A percentile compares a stretch with the other conserved stretches of the same genome.
Evolutionary conservation across 2,113 vertebrate species (phyloP).

Genomic region (Euleptes europaea): DNA sequence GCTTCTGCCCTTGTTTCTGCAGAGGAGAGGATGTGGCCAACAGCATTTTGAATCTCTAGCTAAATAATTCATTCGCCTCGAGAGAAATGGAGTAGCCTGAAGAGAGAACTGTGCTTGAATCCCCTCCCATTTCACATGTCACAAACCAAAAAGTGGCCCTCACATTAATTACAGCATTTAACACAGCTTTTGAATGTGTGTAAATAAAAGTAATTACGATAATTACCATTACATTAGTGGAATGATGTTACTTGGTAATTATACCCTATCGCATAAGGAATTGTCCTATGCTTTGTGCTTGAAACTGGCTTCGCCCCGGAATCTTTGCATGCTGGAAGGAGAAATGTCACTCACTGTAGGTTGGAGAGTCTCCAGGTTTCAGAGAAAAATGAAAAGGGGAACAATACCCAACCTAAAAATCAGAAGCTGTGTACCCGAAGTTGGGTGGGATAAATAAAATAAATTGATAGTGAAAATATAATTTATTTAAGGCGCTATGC

Average conservation of each 20-base stretch:
- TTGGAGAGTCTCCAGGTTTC: not conserved
- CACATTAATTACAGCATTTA: conserved; percentile 53
- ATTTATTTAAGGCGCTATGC: too few species aligned
- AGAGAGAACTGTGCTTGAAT: conserved; percentile 20
- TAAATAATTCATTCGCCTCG: conserved; percentile 9
- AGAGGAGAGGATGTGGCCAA: not conserved
- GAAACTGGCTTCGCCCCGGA: conserved; percentile 1
- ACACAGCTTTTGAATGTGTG: conserved; percentile 40
- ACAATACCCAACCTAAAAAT: too few species aligned
- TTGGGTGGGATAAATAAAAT: too few species aligned
- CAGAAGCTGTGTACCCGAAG: too few species aligned
- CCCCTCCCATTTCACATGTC: conserved; percentile 29
- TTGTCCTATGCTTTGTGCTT: conserved; percentile 8
- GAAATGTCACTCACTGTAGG: not conserved
- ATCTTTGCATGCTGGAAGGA: not conserved
- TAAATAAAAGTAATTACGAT: conserved; percentile 61
- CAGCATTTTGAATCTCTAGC: conserved; percentile 14
- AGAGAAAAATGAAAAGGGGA: too few species aligned
- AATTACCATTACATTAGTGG: conserved; percentile 52
- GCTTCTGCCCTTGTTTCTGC: not conserved
- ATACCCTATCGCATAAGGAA: conserved; percentile 36
- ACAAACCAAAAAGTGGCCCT: conserved; percentile 41
- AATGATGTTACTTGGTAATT: conserved; percentile 45
- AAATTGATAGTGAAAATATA: too few species aligned
- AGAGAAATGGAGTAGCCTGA: conserved; percentile 24